phyloP scores from a whole-genome alignment of 2,797 vertebrate genomes.

The Hippocampus kuda region DNA sequence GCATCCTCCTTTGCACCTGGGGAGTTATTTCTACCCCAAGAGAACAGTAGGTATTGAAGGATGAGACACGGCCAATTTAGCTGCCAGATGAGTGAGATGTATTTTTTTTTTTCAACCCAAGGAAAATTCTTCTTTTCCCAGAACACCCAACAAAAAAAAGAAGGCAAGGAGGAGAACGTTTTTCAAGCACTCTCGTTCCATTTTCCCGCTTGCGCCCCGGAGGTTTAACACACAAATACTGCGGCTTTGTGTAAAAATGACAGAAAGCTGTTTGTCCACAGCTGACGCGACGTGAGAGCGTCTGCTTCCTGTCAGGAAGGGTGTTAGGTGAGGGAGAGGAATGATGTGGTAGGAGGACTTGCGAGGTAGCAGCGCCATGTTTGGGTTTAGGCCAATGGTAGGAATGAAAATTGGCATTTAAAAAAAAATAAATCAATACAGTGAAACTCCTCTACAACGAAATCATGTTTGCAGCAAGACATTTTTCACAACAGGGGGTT shows the following conservation, averaged over 20 bases:
- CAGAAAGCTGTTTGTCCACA: slow-evolving; percentile 53
- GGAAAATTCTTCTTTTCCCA: slow-evolving; percentile 14
- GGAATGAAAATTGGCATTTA: neutral
- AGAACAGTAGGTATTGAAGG: slow-evolving; percentile 59
- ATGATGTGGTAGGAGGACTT: slow-evolving; percentile 18
- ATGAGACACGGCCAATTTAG: slow-evolving; percentile 64
- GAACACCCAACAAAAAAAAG: slow-evolving; percentile 10
- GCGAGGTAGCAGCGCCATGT: slow-evolving; percentile 56
- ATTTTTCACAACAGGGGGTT: too few species aligned
- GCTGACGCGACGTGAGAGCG: slow-evolving; percentile 32
- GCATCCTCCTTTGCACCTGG: slow-evolving; percentile 36
- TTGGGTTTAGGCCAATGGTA: slow-evolving; percentile 6
- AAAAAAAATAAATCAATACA: neutral
- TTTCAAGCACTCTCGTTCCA: slow-evolving; percentile 47
- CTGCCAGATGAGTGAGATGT: slow-evolving; percentile 41
- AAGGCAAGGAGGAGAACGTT: slow-evolving; percentile 24
- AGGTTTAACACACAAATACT: slow-evolving; percentile 51
- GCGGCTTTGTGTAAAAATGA: slow-evolving; percentile 51
- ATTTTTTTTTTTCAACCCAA: slow-evolving; percentile 18
- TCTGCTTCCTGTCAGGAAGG: slow-evolving; percentile 59
- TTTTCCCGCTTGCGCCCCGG: slow-evolving; percentile 46
- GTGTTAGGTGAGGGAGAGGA: slow-evolving; percentile 25
- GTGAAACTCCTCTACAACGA: too few species aligned
- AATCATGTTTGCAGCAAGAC: too few species aligned
- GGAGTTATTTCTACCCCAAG: slow-evolving; percentile 26